These are phyloP conservation scores for Sturnus vulgaris DNA, from an alignment of 2,113 vertebrate species.

Conservation along the genomic window DNA sequence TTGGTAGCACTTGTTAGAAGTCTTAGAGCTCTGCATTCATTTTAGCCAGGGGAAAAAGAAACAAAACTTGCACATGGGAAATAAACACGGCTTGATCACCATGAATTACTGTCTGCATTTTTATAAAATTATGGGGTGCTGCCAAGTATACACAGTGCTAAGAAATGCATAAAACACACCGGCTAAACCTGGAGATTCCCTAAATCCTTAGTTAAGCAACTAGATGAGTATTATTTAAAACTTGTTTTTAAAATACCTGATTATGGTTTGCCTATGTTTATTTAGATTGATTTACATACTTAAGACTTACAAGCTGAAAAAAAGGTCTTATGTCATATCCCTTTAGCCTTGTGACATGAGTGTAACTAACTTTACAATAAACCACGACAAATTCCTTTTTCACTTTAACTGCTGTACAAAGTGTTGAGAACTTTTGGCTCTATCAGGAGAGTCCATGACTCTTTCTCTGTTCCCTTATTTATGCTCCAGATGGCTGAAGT, in stretches of 20 bases:
- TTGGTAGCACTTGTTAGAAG: slow-evolving; percentile 22
- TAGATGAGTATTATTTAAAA: slow-evolving; percentile 1
- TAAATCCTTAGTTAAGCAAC: background rate
- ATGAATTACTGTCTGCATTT: slow-evolving; percentile 18
- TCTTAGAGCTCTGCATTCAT: background rate
- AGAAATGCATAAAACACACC: background rate
- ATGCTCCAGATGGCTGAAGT: background rate
- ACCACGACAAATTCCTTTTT: background rate
- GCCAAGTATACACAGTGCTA: slow-evolving; percentile 4
- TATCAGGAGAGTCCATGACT: background rate
- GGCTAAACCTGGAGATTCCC: background rate
- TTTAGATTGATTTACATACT: background rate
- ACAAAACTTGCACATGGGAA: background rate
- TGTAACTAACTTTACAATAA: background rate
- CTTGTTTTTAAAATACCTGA: background rate
- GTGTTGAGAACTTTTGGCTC: background rate
- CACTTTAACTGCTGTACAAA: background rate
- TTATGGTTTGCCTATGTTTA: background rate
- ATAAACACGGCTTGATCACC: background rate
- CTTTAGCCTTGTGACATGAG: background rate
- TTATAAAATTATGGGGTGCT: slow-evolving; percentile 29
- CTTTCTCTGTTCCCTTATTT: background rate
- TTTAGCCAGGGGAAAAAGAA: slow-evolving; percentile 20
- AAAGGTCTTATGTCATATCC: background rate
- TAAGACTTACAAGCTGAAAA: background rate